Percentiles rank a stretch among this genome's conserved stretches.
phyloP scores from a whole-genome alignment of 1,140 invertebrate genomes.

The Drosophila miranda region DNA sequence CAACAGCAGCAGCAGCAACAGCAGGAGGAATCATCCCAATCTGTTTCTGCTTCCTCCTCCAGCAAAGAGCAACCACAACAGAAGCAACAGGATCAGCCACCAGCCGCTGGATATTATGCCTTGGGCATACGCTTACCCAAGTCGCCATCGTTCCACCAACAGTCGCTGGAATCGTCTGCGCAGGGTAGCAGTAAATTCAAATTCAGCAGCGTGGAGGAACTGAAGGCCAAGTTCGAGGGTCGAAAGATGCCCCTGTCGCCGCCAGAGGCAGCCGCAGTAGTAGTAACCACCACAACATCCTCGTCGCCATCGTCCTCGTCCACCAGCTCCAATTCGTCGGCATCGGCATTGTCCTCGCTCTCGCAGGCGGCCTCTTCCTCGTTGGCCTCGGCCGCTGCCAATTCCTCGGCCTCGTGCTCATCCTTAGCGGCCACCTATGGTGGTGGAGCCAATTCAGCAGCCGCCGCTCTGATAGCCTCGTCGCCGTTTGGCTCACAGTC shows the following conservation, averaged over 20 bases:
- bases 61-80: conserved; percentile 8
- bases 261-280: conserved; percentile 47
- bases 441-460: too few species aligned
- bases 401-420: too few species aligned
- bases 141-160: conserved; percentile 88
- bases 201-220: conserved; percentile 75
- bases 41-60: too few species aligned
- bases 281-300: too few species aligned
- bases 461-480: too few species aligned
- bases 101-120: conserved; percentile 55
- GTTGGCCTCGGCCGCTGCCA: too few species aligned
- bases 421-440: too few species aligned
- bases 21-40: conserved; percentile 9
- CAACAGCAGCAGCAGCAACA: conserved; percentile 20
- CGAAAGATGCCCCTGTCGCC: conserved; percentile 74
- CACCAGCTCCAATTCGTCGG: too few species aligned
- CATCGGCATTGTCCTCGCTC: too few species aligned
- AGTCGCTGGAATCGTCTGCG: conserved; percentile 2
- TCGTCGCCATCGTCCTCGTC: too few species aligned
- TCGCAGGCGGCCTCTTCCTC: too few species aligned
- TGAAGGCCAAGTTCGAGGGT: conserved; percentile 75
- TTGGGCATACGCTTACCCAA: conserved; percentile 88
- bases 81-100: conserved; percentile 27
- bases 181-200: conserved; percentile 57
- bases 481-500: too few species aligned